Conservation (phyloP, 2,797 vertebrate species). For the Pygocentrus nattereri region DNA sequence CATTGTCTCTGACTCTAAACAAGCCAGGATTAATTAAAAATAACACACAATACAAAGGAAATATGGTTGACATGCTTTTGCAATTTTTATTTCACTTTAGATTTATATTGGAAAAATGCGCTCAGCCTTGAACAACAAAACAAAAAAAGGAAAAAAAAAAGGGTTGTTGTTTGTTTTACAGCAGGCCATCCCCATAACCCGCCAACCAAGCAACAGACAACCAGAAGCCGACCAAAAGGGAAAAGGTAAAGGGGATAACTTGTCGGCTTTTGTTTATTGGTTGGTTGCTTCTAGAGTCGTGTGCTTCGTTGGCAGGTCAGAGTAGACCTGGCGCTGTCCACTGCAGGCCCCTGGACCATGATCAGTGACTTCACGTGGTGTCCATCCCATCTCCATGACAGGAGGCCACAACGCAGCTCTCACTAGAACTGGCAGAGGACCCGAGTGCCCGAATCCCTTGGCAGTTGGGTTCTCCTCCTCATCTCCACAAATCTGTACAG, state of each 20-base stretch:
- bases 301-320: conserved; percentile 28
- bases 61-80: conserved; percentile 7
- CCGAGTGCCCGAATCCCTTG: conserved; percentile 43
- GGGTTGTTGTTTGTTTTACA: conserved; percentile 1
- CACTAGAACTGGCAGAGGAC: conserved; percentile 25
- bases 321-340: conserved; percentile 47
- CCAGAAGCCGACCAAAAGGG: conserved; percentile 42
- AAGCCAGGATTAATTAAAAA: background rate
- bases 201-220: conserved; percentile 56
- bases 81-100: conserved; percentile 20
- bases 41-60: background rate
- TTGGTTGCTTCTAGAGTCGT: conserved; percentile 44
- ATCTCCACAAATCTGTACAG: conserved; percentile 27
- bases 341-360: conserved; percentile 49
- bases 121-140: background rate
- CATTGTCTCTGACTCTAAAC: too few relatives aligned
- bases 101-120: conserved; percentile 1
- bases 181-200: conserved; percentile 35
- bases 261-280: background rate
- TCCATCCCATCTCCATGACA: background rate
- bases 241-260: background rate
- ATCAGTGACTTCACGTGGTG: conserved; percentile 1
- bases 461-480: conserved; percentile 41
- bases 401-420: background rate
- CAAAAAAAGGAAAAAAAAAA: background rate